Base-by-base conservation (phyloP, 92 coral and sea anemone genomes). In the Nematostella vectensis region DNA sequence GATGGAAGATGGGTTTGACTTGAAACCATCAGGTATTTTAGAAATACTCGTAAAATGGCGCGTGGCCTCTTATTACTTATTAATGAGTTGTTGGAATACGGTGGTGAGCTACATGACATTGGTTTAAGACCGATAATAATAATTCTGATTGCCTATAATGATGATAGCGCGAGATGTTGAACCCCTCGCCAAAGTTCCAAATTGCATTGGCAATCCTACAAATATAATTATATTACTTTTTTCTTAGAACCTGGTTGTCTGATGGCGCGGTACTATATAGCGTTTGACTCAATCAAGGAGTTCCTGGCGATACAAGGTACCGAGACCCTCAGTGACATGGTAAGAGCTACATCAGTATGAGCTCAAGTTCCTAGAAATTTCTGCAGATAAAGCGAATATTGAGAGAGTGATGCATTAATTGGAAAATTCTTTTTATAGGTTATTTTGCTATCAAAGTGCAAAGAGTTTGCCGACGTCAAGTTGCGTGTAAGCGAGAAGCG, bases 221-320 rank as follows among this genome's bases (percentile, higher is more conserved):
- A n/a, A n/a, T n/a, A n/a, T n/a, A n/a, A n/a, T n/a, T n/a, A n/a
- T n/a, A n/a, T n/a, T n/a, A n/a, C n/a, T n/a, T n/a, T n/a, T n/a
- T n/a, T n/a, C n/a, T n/a, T 20, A 93, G 99, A 85, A 51, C 65
- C 91, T 17, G 99, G 99, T 25, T 77, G 88, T 17, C 69, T 93
- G 38, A 93, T 93, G 99, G 99, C 99, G 18, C 79, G 99, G 54
- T 93, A 93, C 72, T 93, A 79, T 33, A 82, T 93, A 29, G 99
- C 99, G 51, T 93, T 70, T 63, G 96, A 85, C 38, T 81, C 99
- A 15, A 86, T 93, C 74, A 78, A 93, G 63, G 58, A 72, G 78
- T 86, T 93, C 54, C 80, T 78, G 22, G 70, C 55, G 17, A 58
- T 93, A 19, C 77, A 74, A 50, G 88, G 89, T 21, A 63, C 83